These are phyloP conservation scores for Agriotes lineatus DNA, from an alignment of 2,888 invertebrate genomes.

Conservation along the genomic window DNA sequence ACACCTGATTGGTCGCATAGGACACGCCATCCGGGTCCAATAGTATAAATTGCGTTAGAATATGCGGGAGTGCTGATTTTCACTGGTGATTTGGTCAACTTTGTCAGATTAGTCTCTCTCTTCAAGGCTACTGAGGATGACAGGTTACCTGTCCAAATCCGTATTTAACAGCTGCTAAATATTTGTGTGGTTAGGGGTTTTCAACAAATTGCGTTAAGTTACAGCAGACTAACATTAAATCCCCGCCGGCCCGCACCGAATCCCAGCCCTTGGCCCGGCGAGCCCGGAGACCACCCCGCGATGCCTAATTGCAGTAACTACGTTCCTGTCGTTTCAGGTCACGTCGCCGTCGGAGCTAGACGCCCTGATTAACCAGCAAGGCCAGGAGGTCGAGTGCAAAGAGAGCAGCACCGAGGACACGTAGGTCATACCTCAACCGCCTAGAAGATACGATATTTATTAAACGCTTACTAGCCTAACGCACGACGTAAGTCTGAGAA, in stretches of 20 bases:
- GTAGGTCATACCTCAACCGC: constrained; percentile 26
- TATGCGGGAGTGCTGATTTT: too few relatives aligned
- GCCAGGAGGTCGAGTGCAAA: constrained; percentile 39
- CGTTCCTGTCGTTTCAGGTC: constrained; percentile 59
- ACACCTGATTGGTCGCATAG: too few relatives aligned
- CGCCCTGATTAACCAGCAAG: constrained; percentile 67
- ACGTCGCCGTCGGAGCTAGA: constrained; percentile 73
- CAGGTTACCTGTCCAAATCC: too few relatives aligned
- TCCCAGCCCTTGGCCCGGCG: neutral
- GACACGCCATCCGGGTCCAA: too few relatives aligned
- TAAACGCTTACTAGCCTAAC: constrained; percentile 19
- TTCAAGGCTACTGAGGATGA: too few relatives aligned
- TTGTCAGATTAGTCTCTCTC: too few relatives aligned
- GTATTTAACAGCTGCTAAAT: too few relatives aligned
- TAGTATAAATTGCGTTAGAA: too few relatives aligned
- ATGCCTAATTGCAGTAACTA: constrained; percentile 16
- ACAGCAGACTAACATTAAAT: too few relatives aligned
- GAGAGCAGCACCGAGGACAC: constrained; percentile 37
- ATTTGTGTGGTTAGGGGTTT: too few relatives aligned
- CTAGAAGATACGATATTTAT: constrained; percentile 6
- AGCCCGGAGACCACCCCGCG: constrained; percentile 8
- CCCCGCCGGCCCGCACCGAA: neutral
- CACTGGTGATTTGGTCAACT: too few relatives aligned
- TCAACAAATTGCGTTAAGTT: too few relatives aligned
- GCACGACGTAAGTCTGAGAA: constrained; percentile 12